Conservation (phyloP, 2,113 vertebrate species). For the Antigone vipio region DNA sequence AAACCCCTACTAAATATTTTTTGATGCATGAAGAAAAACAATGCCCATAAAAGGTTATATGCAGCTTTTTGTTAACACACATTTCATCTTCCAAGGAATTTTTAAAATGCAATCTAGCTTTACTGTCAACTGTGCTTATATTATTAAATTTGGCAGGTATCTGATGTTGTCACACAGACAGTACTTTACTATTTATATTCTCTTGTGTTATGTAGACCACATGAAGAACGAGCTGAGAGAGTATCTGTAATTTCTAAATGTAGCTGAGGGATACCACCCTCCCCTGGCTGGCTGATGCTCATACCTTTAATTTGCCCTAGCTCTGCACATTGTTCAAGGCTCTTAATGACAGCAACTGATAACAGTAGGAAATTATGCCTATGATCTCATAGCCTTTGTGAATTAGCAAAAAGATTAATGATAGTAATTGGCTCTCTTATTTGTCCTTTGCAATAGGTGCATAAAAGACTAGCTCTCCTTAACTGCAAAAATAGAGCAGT, state of each 20-base stretch:
- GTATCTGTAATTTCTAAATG: neutral
- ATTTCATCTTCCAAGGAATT: neutral
- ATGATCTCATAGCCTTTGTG: neutral
- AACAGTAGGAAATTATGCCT: neutral
- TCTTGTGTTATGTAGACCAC: neutral
- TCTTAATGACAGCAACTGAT: slow-evolving; percentile 3
- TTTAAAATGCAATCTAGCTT: neutral
- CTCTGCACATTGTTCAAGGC: neutral
- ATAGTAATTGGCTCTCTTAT: slow-evolving; percentile 8
- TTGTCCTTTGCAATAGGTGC: neutral
- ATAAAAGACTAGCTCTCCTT: neutral
- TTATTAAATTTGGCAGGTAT: neutral
- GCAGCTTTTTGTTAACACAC: neutral
- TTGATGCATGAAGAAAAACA: neutral
- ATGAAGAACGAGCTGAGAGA: neutral
- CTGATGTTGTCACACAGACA: neutral
- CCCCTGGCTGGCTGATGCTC: neutral
- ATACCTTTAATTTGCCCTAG: slow-evolving; percentile 7
- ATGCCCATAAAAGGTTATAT: neutral
- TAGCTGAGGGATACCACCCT: neutral
- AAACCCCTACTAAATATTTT: neutral
- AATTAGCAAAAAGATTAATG: slow-evolving; percentile 44
- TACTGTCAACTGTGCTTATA: neutral
- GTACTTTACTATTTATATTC: neutral
- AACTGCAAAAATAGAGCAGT: slow-evolving; percentile 19